Base-by-base conservation (phyloP, 2,888 invertebrate genomes). In the Chironomus riparius region DNA sequence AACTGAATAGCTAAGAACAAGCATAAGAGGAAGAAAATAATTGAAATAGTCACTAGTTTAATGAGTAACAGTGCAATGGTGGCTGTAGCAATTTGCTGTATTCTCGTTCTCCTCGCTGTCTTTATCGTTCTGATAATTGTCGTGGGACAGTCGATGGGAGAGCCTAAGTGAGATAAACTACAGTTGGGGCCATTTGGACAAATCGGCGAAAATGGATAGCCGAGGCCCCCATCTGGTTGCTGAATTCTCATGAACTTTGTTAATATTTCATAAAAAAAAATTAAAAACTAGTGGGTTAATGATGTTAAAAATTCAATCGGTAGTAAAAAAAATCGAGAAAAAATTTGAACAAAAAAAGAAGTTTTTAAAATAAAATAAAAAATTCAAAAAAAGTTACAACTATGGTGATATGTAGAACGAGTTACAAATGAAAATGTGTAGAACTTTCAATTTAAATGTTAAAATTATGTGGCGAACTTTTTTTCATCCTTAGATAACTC, bases 81-180 rank as follows among this genome's bases (percentile, higher is more conserved):
- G 82, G 92, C 92, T 78, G 92, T 93, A 80, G 92, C 92, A 80
- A 92, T 93, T 80, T 92, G 92, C 85, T 92, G 92, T 84, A 92
- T 93, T 81, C 87, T 92, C 81, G 90, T 92, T 83, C 87, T 93
- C 79, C 86, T 92, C 82, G 89, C 91, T 79, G 92, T 92, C 79
- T 93, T 93, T 86, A 92, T 92, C 80, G 88, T 92, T 79, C 88
- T 92, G 81, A 92, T 92, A 84, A 92, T 92, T 80, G 91, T 92
- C 79, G 90, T 92, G 78, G 92, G 92, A 22, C 91, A 92, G 85
- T 89, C 90, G 80, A 89, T 92, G 82, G 89, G 89, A 80, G 87
- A 85, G 78, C 88, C 88, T 78, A 87, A 87, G 80, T 88, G 85
- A 85, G 84, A 84, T 81, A 83, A 83, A 78, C 83, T 85, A 81